Percentiles rank a stretch among this genome's conserved stretches.
Evolutionary conservation across 2,113 vertebrate genomes (phyloP).

Genomic region (Acinonyx jubatus): DNA sequence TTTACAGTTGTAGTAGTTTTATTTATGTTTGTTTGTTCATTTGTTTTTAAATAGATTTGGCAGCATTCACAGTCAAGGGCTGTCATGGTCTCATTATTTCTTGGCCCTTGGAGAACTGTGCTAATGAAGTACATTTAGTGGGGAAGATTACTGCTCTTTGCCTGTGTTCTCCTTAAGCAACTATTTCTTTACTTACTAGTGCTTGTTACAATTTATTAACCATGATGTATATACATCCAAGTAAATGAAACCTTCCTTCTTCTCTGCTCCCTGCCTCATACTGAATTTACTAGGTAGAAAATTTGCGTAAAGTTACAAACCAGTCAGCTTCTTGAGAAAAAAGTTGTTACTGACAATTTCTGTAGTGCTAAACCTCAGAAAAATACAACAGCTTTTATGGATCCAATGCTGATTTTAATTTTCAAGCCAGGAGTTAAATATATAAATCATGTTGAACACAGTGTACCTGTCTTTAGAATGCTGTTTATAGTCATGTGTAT

Average conservation of each 20-base stretch:
- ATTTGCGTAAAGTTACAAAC: not conserved
- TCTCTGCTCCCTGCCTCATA: too few species aligned
- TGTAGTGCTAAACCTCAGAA: not conserved
- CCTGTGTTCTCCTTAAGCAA: not conserved
- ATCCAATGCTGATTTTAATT: slow-evolving; percentile 3
- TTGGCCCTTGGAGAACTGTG: not conserved
- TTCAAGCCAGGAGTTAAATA: not conserved
- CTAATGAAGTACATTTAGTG: slow-evolving; percentile 47
- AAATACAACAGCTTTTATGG: not conserved
- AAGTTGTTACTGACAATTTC: not conserved
- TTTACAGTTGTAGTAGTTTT: not conserved
- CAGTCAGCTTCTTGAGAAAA: not conserved
- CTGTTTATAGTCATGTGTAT: not conserved
- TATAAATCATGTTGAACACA: slow-evolving; percentile 5
- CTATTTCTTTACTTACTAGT: slow-evolving; percentile 12
- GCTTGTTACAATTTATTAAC: slow-evolving; percentile 18
- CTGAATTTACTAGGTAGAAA: not conserved
- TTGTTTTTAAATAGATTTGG: slow-evolving; percentile 13
- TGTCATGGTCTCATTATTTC: slow-evolving; percentile 44
- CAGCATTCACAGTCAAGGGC: not conserved
- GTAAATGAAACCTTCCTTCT: not conserved
- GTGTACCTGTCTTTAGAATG: not conserved
- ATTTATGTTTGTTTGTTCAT: not conserved
- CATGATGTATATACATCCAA: not conserved
- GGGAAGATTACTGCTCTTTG: not conserved